phyloP scores from a whole-genome alignment of 2,113 vertebrate species.

The Eclectus roratus region DNA sequence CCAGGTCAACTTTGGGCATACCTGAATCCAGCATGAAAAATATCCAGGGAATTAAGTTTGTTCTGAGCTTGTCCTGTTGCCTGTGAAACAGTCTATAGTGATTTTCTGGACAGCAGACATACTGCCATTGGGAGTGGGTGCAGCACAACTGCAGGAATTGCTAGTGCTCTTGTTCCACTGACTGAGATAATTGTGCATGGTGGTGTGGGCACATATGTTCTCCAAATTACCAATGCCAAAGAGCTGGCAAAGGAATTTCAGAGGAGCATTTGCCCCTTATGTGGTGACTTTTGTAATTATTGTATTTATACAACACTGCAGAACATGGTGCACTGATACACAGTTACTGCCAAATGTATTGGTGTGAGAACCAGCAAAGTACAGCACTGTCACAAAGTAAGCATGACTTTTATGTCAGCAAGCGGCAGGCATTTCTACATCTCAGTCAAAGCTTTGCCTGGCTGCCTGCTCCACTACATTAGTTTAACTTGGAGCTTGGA shows the following conservation, averaged over 20 bases:
- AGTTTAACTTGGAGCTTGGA: background rate
- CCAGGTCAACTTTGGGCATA: background rate
- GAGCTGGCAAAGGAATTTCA: background rate
- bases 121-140: background rate
- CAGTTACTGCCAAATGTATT: background rate
- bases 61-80: background rate
- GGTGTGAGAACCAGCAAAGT: background rate
- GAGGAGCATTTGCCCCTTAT: background rate
- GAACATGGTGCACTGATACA: background rate
- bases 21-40: background rate
- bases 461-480: background rate
- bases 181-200: background rate
- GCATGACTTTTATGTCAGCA: background rate
- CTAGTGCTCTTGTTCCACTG: background rate
- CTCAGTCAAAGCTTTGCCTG: background rate
- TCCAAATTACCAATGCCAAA: background rate
- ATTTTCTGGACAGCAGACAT: background rate
- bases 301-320: background rate
- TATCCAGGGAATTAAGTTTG: background rate
- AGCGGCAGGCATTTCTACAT: background rate
- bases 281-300: background rate
- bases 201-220: background rate
- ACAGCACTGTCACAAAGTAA: background rate
- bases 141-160: background rate
- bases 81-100: background rate